Percentiles rank a stretch among this genome's conserved stretches.
phyloP scores from a whole-genome alignment of 2,113 vertebrate species.

The Lagenorhynchus albirostris region DNA sequence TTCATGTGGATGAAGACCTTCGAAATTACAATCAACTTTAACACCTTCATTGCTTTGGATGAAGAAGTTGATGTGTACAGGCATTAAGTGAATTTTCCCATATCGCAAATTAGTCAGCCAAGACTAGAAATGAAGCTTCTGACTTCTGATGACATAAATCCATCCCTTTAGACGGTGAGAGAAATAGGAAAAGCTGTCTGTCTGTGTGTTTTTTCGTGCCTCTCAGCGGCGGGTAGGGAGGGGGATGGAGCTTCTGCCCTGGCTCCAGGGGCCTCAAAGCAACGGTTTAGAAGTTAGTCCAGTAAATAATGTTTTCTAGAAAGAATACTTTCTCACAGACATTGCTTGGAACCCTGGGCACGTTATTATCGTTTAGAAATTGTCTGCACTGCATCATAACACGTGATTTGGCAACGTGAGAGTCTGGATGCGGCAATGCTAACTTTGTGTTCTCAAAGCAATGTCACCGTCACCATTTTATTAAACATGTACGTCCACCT shows the following conservation, averaged over 20 bases:
- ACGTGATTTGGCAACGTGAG: too few relatives aligned
- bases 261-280: not conserved
- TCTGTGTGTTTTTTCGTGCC: not conserved
- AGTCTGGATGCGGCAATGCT: too few relatives aligned
- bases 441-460: too few relatives aligned
- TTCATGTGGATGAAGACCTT: not conserved
- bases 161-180: too few relatives aligned
- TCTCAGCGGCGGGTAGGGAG: not conserved
- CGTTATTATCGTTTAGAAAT: not conserved
- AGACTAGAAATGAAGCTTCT: not conserved
- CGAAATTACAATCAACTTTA: not conserved
- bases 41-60: not conserved
- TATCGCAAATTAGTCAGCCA: not conserved
- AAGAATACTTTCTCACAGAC: not conserved
- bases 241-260: not conserved
- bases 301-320: not conserved
- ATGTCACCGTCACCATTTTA: too few relatives aligned
- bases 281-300: not conserved
- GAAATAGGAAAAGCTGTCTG: not conserved
- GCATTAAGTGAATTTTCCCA: not conserved
- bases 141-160: not conserved
- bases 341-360: not conserved
- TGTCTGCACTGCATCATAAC: not conserved
- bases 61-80: not conserved
- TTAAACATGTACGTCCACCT: too few relatives aligned